These are phyloP conservation scores for Eupristina koningsbergeri DNA, from an alignment of 1,140 invertebrate species.

Conservation along the genomic window DNA sequence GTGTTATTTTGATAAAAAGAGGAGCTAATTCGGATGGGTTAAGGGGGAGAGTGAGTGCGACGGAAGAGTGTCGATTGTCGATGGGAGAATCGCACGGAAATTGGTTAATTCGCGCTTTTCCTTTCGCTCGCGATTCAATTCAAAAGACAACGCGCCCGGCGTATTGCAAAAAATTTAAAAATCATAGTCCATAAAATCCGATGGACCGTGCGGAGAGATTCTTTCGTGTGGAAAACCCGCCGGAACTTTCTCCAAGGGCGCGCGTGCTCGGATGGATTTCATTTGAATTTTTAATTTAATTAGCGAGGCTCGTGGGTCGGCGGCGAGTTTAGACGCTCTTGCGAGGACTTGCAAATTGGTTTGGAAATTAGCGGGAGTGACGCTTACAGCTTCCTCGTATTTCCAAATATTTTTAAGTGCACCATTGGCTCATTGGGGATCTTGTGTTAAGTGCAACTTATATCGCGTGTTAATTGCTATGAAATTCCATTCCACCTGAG, in stretches of 20 bases:
- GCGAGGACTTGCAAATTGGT: neutral
- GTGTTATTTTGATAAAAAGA: neutral
- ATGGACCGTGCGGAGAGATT: too few species aligned
- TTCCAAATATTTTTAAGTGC: neutral
- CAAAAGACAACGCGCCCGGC: neutral
- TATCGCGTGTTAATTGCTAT: neutral
- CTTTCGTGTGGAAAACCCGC: too few species aligned
- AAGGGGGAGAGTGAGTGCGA: neutral
- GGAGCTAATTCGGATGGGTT: too few species aligned
- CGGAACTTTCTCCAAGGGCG: neutral
- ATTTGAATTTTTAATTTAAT: conserved; percentile 10
- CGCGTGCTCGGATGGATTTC: too few species aligned
- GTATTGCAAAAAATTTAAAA: conserved; percentile 20
- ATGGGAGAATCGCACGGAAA: too few species aligned
- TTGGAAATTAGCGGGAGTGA: neutral
- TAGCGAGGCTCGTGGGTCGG: neutral
- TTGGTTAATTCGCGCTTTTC: neutral
- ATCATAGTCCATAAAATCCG: too few species aligned
- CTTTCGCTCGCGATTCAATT: conserved; percentile 31
- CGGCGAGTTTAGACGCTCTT: neutral
- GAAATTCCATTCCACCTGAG: neutral
- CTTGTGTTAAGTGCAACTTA: neutral
- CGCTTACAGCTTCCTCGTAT: neutral
- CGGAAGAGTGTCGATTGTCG: neutral
- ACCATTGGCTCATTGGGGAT: neutral